These are phyloP conservation scores for Xyrauchen texanus DNA, from an alignment of 2,113 vertebrate genomes.

Conservation along the genomic window DNA sequence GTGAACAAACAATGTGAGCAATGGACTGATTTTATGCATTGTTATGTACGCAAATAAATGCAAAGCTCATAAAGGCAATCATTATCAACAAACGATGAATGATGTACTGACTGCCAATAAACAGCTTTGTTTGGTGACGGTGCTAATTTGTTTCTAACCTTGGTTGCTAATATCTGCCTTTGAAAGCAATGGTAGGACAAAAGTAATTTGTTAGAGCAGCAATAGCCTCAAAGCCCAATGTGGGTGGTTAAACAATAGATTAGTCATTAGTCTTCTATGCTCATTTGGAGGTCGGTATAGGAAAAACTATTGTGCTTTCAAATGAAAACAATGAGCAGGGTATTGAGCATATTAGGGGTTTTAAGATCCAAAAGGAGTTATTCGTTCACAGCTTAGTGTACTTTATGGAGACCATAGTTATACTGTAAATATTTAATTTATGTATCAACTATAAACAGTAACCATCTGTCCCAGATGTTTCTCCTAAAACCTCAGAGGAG, in stretches of 20 bases:
- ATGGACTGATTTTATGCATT: conserved; percentile 2
- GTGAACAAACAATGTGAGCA: not conserved
- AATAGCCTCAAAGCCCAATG: conserved; percentile 42
- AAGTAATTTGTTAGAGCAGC: conserved; percentile 36
- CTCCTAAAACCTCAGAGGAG: no score
- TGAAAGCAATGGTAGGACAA: conserved; percentile 41
- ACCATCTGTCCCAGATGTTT: no score
- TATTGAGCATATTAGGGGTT: not conserved
- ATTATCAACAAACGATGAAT: conserved; percentile 21
- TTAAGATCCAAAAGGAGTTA: not conserved
- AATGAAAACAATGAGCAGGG: not conserved
- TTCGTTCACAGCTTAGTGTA: not conserved
- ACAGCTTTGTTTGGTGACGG: conserved; percentile 32
- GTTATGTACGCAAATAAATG: conserved; percentile 30
- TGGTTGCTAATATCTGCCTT: conserved; percentile 29
- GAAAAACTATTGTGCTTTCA: conserved; percentile 12
- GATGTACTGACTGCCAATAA: conserved; percentile 13
- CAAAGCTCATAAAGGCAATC: conserved; percentile 28
- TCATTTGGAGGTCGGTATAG: not conserved
- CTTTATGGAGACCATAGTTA: not conserved
- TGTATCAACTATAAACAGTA: no score
- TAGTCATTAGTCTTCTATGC: conserved; percentile 35
- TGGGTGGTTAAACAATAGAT: conserved; percentile 48
- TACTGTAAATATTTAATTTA: not conserved
- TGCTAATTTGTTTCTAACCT: conserved; percentile 45